Percentiles rank a stretch among this genome's conserved stretches.
Conservation (phyloP, 2,888 invertebrate species). For the Cosmia trapezina region DNA sequence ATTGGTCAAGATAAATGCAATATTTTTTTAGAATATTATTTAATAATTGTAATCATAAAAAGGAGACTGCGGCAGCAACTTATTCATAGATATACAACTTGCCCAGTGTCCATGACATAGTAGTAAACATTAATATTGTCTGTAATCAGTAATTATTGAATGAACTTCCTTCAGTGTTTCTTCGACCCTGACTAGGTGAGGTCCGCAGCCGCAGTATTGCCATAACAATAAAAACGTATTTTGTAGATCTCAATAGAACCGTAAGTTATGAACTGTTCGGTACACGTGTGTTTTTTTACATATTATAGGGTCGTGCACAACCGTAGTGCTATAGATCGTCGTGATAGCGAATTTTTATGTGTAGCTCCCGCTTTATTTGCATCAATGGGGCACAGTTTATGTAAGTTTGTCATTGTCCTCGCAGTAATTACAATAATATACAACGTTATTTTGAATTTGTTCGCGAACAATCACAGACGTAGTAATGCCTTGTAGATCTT, state of each 20-base stretch:
- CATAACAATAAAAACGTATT: slow-evolving; percentile 79
- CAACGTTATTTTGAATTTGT: slow-evolving; percentile 3
- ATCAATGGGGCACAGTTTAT: slow-evolving; percentile 48
- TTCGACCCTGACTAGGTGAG: slow-evolving; percentile 29
- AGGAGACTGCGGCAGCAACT: slow-evolving; percentile 10
- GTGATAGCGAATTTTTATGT: slow-evolving; percentile 72
- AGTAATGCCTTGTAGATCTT: neutral
- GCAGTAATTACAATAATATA: neutral
- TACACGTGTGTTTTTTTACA: slow-evolving; percentile 59
- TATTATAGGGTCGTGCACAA: slow-evolving; percentile 63
- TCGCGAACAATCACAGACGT: neutral
- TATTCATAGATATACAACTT: slow-evolving; percentile 9
- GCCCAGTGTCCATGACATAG: neutral
- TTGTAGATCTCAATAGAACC: slow-evolving; percentile 86
- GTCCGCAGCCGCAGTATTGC: slow-evolving; percentile 70
- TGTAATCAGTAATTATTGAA: slow-evolving; percentile 28
- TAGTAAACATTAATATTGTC: slow-evolving; percentile 12
- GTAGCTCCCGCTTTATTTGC: slow-evolving; percentile 32
- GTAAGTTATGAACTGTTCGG: slow-evolving; percentile 79
- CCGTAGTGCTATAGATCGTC: slow-evolving; percentile 49
- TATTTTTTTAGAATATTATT: neutral
- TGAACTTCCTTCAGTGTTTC: slow-evolving; percentile 1
- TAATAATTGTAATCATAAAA: neutral
- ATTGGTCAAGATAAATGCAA: neutral
- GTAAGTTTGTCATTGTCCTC: slow-evolving; percentile 12